Evolutionary conservation across 2,797 vertebrate genomes (phyloP), one percentile per base, ranked within the genome.

Genomic region (Tangara arthus): DNA sequence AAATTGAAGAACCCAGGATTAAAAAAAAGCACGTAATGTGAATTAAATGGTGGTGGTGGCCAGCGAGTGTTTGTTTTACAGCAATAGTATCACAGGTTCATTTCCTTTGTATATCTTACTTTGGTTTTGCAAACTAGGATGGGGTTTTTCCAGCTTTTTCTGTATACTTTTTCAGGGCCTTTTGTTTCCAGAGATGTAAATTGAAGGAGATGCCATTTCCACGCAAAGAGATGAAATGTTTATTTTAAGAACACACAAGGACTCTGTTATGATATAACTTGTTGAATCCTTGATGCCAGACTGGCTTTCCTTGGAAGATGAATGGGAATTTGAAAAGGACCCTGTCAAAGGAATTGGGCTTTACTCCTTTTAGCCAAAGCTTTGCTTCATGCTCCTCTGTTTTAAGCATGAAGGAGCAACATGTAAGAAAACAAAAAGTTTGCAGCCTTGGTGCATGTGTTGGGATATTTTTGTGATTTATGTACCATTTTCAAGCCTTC

Each of bases 41-140:
- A 96, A 94, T 97, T 94, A 95, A 97, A 96, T 82, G 90, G 90
- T 66, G 73, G 59, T 41, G 28, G 73, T 89, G 86, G 93, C 86
- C 79, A 42, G 87, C 0, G 26, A 93, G 57, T 93, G 95, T 96
- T 96, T 96, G 78, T 73, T 39, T 96, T 97, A 85, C 85, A 61
- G 95, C 94, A 89, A 94, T 22, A 88, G 61, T 91, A 96, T 95
- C 96, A 70, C 96, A 96, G 95, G 85, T 97, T 97, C 96, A 87
- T 97, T 97, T 97, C 96, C 96, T 96, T 96, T 97, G 97, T 97
- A 82, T 97, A 97, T 96, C 94, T 97, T 97, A 94, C 86, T 92
- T 86, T 0, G 27, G 77, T 76, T 93, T 93, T 91, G 90, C 92
- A 83, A 91, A 87, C 93, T 41, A 49, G 84, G 65, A 71, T 69